Conservation (phyloP, 2,113 vertebrate genomes). For the Perccottus glenii region DNA sequence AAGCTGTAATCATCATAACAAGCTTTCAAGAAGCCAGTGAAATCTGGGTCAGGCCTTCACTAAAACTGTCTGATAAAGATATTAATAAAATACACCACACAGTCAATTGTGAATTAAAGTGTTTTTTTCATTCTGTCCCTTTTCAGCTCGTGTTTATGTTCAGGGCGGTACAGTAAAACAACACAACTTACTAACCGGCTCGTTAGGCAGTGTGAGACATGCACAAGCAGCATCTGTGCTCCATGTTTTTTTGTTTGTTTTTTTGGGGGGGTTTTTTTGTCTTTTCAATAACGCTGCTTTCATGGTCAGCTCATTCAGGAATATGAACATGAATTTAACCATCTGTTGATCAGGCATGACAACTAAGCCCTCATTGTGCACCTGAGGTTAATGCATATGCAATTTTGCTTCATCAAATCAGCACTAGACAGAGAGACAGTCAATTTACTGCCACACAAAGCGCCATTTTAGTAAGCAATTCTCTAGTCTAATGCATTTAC, state of each 20-base stretch:
- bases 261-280: no score
- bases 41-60: conserved; percentile 54
- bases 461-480: conserved; percentile 10
- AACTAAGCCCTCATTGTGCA: not conserved
- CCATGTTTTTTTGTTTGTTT: conserved; percentile 1
- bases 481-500: no score
- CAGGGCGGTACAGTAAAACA: not conserved
- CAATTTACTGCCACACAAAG: conserved; percentile 37
- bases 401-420: conserved; percentile 24
- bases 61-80: conserved; percentile 40
- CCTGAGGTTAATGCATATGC: conserved; percentile 17
- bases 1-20: conserved; percentile 67
- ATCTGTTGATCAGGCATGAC: conserved; percentile 12
- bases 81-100: conserved; percentile 26
- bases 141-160: conserved; percentile 13
- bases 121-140: conserved; percentile 9
- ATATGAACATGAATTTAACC: conserved; percentile 11
- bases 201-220: not conserved
- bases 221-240: conserved; percentile 19
- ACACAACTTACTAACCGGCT: not conserved
- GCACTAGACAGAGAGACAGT: not conserved
- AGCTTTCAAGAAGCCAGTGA: conserved; percentile 52
- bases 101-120: conserved; percentile 15
- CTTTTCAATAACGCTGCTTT: no score
- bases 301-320: conserved; percentile 16